These are phyloP conservation scores for Labroides dimidiatus DNA, from an alignment of 2,797 vertebrate genomes.

Conservation along the genomic window DNA sequence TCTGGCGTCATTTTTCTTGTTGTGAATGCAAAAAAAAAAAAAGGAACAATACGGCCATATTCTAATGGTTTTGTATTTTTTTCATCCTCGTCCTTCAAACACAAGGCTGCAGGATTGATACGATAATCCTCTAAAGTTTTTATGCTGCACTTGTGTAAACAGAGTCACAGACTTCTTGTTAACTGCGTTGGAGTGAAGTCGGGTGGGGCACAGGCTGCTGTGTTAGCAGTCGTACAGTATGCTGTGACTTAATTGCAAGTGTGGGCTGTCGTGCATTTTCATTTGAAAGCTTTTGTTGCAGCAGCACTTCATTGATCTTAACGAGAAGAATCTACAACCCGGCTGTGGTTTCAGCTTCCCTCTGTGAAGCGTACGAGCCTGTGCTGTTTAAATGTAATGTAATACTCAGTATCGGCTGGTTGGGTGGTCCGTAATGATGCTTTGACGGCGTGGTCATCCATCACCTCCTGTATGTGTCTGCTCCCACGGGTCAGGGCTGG, in stretches of 20 bases:
- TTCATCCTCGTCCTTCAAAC: background rate
- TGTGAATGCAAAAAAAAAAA: background rate
- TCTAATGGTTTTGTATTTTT: background rate
- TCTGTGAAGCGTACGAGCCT: background rate
- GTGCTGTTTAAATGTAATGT: constrained; percentile 22
- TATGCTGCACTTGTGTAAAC: constrained; percentile 9
- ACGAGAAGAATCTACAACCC: constrained; percentile 11
- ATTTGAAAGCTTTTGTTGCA: constrained; percentile 28
- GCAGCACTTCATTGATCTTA: constrained; percentile 31
- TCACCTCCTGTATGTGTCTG: constrained; percentile 53
- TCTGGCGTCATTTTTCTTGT: background rate
- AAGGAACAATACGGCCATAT: background rate
- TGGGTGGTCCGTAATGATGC: constrained; percentile 66
- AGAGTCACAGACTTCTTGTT: constrained; percentile 12
- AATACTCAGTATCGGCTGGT: background rate
- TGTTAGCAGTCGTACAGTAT: constrained; percentile 18
- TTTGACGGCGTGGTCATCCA: constrained; percentile 48
- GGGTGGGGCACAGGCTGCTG: constrained; percentile 18
- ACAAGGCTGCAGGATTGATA: no score
- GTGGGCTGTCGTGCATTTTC: constrained; percentile 17
- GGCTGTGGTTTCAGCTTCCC: background rate
- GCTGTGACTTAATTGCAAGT: constrained; percentile 19
- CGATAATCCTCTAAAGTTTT: background rate
- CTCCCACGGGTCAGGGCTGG: constrained; percentile 53
- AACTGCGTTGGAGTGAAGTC: constrained; percentile 9